These are phyloP conservation scores for Bombus waltoni DNA, from an alignment of 1,140 invertebrate species.

Conservation along the genomic window DNA sequence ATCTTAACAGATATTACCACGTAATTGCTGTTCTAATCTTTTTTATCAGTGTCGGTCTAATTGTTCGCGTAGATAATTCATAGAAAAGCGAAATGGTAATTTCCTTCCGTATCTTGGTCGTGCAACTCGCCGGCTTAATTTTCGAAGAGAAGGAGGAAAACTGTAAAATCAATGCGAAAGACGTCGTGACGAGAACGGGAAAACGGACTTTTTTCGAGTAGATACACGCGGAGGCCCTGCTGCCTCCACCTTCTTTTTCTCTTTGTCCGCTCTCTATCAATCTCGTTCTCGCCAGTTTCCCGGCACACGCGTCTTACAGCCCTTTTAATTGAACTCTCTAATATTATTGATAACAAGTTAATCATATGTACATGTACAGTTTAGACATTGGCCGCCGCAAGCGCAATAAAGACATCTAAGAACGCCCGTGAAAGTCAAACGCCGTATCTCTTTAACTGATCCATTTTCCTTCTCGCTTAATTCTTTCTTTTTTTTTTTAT, in stretches of 20 bases:
- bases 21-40: not conserved
- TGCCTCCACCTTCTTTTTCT: not conserved
- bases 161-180: not conserved
- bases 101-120: too few relatives aligned
- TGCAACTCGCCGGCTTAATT: too few relatives aligned
- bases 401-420: constrained; percentile 74
- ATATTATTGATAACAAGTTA: constrained; percentile 72
- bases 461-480: not conserved
- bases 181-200: too few relatives aligned
- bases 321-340: constrained; percentile 72
- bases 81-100: not conserved
- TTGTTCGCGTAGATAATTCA: not conserved
- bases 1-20: constrained; percentile 33
- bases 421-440: constrained; percentile 64
- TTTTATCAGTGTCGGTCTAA: not conserved
- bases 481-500: constrained; percentile 54
- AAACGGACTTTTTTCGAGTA: not conserved
- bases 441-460: constrained; percentile 8
- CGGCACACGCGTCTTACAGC: constrained; percentile 52
- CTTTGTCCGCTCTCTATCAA: not conserved
- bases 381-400: constrained; percentile 69
- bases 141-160: constrained; percentile 5
- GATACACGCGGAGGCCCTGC: constrained; percentile 17
- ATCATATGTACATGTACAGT: constrained; percentile 73
- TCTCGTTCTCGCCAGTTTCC: not conserved